A percentile compares a stretch with the other conserved stretches of the same genome.
phyloP scores from a whole-genome alignment of 2,888 invertebrate species.

The Sussaba pulchella region DNA sequence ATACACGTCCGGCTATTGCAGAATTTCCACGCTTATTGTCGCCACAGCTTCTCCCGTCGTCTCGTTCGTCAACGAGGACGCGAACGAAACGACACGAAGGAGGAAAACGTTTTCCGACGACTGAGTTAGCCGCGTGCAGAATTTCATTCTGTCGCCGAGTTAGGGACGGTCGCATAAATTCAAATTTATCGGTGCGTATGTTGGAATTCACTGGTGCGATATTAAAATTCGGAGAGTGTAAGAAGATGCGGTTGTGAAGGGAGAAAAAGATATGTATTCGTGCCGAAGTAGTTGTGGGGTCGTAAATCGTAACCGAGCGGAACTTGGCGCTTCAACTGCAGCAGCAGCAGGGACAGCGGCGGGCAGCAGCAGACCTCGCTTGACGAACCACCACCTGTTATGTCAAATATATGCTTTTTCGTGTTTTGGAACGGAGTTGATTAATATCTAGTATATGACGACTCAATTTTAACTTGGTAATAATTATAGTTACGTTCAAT shows the following conservation, averaged over 20 bases:
- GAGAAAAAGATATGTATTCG: not conserved
- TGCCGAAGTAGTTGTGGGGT: slow-evolving; percentile 1
- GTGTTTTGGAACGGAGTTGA: not conserved
- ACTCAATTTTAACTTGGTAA: too few species aligned
- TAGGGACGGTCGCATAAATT: not conserved
- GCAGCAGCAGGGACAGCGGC: too few species aligned
- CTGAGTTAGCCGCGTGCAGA: slow-evolving; percentile 4
- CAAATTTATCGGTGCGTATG: slow-evolving; percentile 33
- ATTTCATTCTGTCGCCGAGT: slow-evolving; percentile 11
- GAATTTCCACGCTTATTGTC: slow-evolving; percentile 15
- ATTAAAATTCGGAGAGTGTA: slow-evolving; percentile 26
- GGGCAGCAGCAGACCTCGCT: too few species aligned
- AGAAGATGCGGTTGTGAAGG: not conserved
- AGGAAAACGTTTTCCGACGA: slow-evolving; percentile 20
- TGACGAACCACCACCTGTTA: slow-evolving; percentile 43
- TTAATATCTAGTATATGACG: too few species aligned
- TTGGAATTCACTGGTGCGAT: slow-evolving; percentile 23
- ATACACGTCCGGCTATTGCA: slow-evolving; percentile 34
- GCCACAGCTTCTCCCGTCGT: too few species aligned
- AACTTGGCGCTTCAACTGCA: not conserved
- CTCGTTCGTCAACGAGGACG: too few species aligned
- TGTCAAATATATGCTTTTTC: slow-evolving; percentile 12
- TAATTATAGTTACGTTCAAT: too few species aligned
- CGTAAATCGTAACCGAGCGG: slow-evolving; percentile 14
- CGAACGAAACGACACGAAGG: not conserved